phyloP scores from a whole-genome alignment of 2,113 vertebrate species.

The Noturus placidus region DNA sequence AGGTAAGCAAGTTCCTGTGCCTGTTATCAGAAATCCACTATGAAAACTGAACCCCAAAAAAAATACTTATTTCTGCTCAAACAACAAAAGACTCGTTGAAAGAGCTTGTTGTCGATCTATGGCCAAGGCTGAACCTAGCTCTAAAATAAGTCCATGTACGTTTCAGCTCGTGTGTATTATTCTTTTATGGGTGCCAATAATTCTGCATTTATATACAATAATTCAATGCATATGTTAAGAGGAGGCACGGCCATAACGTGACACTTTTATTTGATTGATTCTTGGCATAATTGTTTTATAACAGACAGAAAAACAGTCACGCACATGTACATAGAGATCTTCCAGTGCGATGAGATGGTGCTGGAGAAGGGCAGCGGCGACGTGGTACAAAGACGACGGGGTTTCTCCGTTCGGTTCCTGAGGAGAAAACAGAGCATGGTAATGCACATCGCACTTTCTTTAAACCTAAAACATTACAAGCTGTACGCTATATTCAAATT shows the following conservation, averaged over 20 bases:
- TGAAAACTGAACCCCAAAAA: not conserved
- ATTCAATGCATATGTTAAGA: not conserved
- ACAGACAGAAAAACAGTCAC: not conserved
- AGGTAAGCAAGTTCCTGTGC: not conserved
- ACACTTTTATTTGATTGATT: too few species aligned
- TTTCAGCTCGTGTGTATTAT: not conserved
- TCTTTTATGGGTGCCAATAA: not conserved
- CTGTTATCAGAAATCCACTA: not conserved
- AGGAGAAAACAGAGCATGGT: constrained; percentile 29
- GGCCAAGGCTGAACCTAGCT: too few species aligned
- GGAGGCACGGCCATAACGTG: not conserved
- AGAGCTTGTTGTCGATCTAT: too few species aligned
- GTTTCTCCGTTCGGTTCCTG: constrained; percentile 97
- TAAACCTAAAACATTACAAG: not conserved
- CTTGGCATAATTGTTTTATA: not conserved
- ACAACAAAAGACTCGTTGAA: not conserved
- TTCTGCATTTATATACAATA: not conserved
- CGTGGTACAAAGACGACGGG: constrained; percentile 91
- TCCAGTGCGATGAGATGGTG: constrained; percentile 95
- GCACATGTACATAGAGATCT: constrained; percentile 95
- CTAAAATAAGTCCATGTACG: too few species aligned
- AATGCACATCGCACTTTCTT: not conserved
- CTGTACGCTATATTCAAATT: not conserved
- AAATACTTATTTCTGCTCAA: not conserved
- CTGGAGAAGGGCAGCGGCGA: constrained; percentile 93